Percentiles rank a stretch among this genome's conserved stretches.
These are phyloP conservation scores for Coptodon rendalli DNA, from an alignment of 2,113 vertebrate genomes.

Conservation along the genomic window DNA sequence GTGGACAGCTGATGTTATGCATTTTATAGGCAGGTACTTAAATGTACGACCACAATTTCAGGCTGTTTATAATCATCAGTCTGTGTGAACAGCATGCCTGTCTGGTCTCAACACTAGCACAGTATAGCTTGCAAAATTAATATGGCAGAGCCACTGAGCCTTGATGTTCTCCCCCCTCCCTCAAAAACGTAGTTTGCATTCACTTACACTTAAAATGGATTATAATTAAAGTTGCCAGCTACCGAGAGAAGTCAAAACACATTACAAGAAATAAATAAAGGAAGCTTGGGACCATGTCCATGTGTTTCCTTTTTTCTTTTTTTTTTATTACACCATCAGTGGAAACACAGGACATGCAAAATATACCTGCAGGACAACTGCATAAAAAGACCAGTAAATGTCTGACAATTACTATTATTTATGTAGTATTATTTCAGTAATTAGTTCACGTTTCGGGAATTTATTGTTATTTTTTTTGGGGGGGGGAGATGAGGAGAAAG, in stretches of 20 bases:
- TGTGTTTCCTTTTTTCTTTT: not conserved
- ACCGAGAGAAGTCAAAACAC: not conserved
- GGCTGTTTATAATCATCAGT: not conserved
- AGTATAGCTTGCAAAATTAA: not conserved
- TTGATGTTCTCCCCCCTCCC: not conserved
- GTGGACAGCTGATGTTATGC: not conserved
- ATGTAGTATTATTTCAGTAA: not conserved
- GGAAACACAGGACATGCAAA: not conserved
- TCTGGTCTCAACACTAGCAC: not conserved
- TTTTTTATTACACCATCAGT: not conserved
- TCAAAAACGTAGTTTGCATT: not conserved
- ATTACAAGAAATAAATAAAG: not conserved
- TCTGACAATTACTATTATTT: not conserved
- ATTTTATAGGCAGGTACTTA: not conserved
- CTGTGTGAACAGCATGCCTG: not conserved
- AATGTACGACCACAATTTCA: not conserved
- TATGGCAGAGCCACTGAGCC: conserved; percentile 12
- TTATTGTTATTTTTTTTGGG: not conserved
- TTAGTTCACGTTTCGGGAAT: not conserved
- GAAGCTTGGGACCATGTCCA: not conserved
- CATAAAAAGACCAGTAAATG: not conserved
- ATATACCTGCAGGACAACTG: not conserved
- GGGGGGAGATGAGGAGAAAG: not conserved
- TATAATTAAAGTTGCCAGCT: conserved; percentile 1
- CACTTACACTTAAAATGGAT: not conserved